phyloP scores from a whole-genome alignment of 2,113 vertebrate species.

The Malurus elegans region DNA sequence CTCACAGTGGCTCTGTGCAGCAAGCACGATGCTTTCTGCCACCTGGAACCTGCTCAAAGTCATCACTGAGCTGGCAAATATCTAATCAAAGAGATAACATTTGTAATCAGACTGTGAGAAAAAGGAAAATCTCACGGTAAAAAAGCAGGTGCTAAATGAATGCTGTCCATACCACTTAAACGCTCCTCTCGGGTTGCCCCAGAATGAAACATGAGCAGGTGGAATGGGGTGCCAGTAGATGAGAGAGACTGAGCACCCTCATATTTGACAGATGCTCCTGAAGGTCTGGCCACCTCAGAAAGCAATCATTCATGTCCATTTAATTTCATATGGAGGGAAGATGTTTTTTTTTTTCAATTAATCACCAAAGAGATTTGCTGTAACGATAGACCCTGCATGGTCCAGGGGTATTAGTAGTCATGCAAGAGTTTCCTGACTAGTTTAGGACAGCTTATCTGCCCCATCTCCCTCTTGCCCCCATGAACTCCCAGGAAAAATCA shows the following conservation, averaged over 20 bases:
- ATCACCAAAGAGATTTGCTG: background rate
- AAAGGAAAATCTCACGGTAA: background rate
- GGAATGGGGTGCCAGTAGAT: background rate
- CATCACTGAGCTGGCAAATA: background rate
- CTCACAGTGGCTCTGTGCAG: background rate
- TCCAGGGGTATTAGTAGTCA: background rate
- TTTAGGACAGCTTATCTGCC: background rate
- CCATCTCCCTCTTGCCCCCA: background rate
- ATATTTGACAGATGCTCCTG: background rate
- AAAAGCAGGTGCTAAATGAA: background rate
- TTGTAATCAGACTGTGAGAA: background rate
- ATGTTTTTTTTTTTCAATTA: background rate
- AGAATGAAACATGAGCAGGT: background rate
- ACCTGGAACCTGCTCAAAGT: background rate
- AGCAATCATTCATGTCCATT: background rate
- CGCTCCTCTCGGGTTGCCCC: rapidly evolving
- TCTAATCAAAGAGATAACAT: background rate
- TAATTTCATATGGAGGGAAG: background rate
- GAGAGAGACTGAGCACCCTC: background rate
- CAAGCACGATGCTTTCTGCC: background rate
- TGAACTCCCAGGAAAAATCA: background rate
- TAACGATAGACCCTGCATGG: background rate
- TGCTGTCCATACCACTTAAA: background rate
- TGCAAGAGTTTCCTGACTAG: background rate
- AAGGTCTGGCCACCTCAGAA: background rate